Evolutionary conservation across 2,797 vertebrate species (phyloP), one percentile per base, ranked within the genome.

Genomic region (Gymnothorax reevesii): DNA sequence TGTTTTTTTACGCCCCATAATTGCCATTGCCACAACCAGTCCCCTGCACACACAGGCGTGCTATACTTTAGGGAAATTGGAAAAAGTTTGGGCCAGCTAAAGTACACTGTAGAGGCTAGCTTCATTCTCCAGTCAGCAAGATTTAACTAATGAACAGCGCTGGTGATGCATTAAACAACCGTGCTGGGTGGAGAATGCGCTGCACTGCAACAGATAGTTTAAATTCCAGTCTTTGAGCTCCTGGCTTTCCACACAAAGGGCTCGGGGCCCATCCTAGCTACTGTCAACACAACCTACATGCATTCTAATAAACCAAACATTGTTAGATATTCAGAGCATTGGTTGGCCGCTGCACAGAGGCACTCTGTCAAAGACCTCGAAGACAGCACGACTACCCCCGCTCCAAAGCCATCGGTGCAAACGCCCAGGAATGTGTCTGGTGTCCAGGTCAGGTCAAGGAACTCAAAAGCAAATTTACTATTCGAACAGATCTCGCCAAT

Each of bases 11-110:
- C 75, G 5, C 75, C 33, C 52, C 85, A 84, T 59, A 86, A 86
- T 88, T 55, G 49, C 71, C 60, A 83, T 87, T 86, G 62, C 12
- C 55, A 89, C 91, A 13, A 4, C 33, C 89, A 89, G 90, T 91
- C 90, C 1, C 33, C 33, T 42, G 33, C 1, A 42, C 33, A 42
- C 33, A 42, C 33, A 42, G 33, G 33, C 33, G 33, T 42, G 33
- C 33, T 42, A 42, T 42, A 42, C 33, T 42, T 42, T 1, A 42
- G 33, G 33, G 33, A 42, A 42, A 42, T 42, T 42, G 33, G 1
- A 42, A 1, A 42, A 42, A 42, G 33, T 42, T 42, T 5, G 64
- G 83, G 77, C 88, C 83, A 88, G 90, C 5, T 25, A 9, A 49
- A 80, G 9, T 80, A 3, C 20, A 49, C 27, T 49, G 12, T 75